A percentile compares a stretch with the other conserved stretches of the same genome.
Evolutionary conservation across 1,140 invertebrate genomes (phyloP).

Genomic region (Nephotettix cincticeps): DNA sequence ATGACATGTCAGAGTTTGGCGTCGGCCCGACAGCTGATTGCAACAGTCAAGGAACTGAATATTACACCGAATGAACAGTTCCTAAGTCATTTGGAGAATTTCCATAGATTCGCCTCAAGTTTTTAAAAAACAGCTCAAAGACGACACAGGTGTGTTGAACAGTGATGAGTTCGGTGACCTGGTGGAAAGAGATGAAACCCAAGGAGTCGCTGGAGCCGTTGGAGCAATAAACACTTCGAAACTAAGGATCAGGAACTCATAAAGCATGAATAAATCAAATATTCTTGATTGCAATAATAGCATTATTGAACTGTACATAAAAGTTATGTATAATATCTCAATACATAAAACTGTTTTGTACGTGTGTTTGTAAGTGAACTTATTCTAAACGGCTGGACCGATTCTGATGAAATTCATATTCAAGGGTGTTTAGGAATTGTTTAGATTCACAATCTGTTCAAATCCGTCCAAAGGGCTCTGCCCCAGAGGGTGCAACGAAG

Average conservation of each 20-base stretch:
- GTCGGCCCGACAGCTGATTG: conserved; percentile 61
- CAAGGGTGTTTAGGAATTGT: no score
- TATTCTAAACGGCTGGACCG: no score
- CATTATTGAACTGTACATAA: no score
- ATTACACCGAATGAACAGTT: conserved; percentile 51
- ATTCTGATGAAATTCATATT: no score
- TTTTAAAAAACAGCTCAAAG: not conserved
- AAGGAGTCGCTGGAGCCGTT: conserved; percentile 25
- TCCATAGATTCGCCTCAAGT: not conserved
- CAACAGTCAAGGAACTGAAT: conserved; percentile 56
- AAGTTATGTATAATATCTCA: no score
- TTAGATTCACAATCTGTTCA: no score
- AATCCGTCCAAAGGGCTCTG: no score
- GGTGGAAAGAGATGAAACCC: conserved; percentile 7
- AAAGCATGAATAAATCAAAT: not conserved
- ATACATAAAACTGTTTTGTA: no score
- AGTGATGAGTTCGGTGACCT: conserved; percentile 25
- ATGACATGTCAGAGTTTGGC: conserved; percentile 64
- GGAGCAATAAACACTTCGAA: conserved; percentile 15
- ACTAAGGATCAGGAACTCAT: not conserved
- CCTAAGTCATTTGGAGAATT: conserved; percentile 29
- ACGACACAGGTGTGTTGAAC: conserved; percentile 5
- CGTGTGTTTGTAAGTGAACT: no score
- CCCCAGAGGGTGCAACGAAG: no score
- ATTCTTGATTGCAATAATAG: no score